Evolutionary conservation across 2,888 invertebrate species (phyloP), one percentile per base, ranked within the genome.

Genomic region (Cenopis cana): DNA sequence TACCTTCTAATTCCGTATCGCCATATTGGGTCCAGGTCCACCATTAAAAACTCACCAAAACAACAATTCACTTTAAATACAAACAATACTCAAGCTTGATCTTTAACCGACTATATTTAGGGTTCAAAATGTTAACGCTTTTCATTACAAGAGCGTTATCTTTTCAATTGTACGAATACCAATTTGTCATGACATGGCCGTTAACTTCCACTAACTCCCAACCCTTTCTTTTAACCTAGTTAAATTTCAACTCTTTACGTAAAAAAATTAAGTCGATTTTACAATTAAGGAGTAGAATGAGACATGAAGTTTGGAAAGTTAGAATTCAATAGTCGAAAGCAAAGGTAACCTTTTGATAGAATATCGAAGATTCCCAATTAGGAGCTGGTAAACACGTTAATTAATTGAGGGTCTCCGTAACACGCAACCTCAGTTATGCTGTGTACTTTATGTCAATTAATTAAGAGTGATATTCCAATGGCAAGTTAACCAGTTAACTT

Each of bases 331-430:
- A 50, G 36, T 52, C 52, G 20, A 33, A 52, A 12, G 20, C 20
- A 36, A 62, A 62, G 52, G 50, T 36, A 62, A 62, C 62, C 77
- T 76, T 79, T 78, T 73, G 76, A 76, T 76, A 75, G 76, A 77
- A 79, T 77, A 77, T 77, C 76, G 74, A 77, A 75, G 76, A 72
- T 68, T 62, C 64, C 68, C 71, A 72, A 74, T 74, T 73, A 72
- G 68, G 54, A 65, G 65, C 61, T 73, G 66, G 62, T 73, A 54
- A 54, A 73, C 61, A 69, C 38, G 18, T 56, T 55, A 56, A 73
- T 72, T 74, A 69, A 74, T 74, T 67, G 69, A 54, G 14, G 38
- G 17, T 71, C 61, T 57, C 14, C 59, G 52, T 36, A 20, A 36
- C 36, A 36, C 55, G 46, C 46, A 46, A 46, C 1, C n/a, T n/a